phyloP scores from a whole-genome alignment of 2,888 invertebrate genomes.

The Cephus runcator region DNA sequence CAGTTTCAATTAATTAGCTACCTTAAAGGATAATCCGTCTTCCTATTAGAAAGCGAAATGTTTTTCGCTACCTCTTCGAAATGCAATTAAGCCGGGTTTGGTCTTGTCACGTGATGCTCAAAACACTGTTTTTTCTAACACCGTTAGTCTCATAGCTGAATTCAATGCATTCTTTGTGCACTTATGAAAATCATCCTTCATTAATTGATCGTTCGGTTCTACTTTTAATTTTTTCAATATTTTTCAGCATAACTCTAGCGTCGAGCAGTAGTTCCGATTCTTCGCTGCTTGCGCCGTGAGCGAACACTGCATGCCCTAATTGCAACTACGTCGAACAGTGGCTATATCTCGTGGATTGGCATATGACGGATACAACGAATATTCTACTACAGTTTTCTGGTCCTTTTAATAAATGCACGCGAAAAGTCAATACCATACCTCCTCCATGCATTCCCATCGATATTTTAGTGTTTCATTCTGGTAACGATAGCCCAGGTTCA shows the following conservation, averaged over 20 bases:
- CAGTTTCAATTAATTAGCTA: conserved; percentile 46
- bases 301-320: not conserved
- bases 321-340: not conserved
- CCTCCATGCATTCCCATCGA: not conserved
- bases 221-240: too few relatives aligned
- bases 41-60: conserved; percentile 13
- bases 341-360: not conserved
- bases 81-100: not conserved
- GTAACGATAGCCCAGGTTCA: not conserved
- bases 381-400: not conserved
- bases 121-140: not conserved
- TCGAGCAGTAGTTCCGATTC: not conserved
- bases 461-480: not conserved
- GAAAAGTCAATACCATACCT: not conserved
- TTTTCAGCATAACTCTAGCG: too few relatives aligned
- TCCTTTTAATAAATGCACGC: not conserved
- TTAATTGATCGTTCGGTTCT: too few relatives aligned
- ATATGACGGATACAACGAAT: not conserved
- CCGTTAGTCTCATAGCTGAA: not conserved
- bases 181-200: too few relatives aligned
- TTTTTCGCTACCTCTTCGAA: not conserved
- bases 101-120: not conserved
- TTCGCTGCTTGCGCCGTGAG: not conserved
- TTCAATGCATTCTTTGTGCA: not conserved
- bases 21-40: conserved; percentile 47